Conservation (phyloP, 2,797 vertebrate species). For the Capromys pilorides region DNA sequence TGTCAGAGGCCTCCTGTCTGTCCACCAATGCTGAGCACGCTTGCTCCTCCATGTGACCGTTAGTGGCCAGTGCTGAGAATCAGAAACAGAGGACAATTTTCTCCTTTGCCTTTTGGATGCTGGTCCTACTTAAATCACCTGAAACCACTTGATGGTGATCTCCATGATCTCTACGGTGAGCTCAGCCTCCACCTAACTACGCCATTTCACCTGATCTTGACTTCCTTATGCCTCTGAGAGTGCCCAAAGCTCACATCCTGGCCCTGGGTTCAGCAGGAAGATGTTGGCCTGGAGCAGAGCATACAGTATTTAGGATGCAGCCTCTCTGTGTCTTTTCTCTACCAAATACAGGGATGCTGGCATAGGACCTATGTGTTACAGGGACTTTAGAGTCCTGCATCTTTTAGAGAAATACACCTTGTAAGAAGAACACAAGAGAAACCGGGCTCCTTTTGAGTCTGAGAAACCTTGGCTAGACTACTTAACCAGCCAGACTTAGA, state of each 20-base stretch:
- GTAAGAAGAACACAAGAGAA: background rate
- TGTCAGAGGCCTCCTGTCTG: background rate
- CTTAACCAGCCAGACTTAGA: background rate
- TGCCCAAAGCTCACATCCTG: background rate
- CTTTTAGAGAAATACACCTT: background rate
- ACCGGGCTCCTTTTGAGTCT: background rate
- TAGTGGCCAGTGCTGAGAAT: background rate
- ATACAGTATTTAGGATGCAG: background rate
- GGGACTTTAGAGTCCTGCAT: background rate
- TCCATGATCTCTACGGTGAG: background rate
- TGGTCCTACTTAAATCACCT: background rate
- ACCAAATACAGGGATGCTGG: too few species aligned
- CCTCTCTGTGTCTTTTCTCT: background rate
- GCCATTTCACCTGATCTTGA: background rate
- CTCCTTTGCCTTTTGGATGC: background rate
- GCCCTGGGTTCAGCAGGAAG: background rate
- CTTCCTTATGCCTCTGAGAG: too few species aligned
- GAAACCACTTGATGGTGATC: background rate
- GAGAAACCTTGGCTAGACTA: background rate
- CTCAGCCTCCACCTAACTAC: background rate
- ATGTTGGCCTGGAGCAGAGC: rapidly evolving
- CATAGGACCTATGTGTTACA: background rate
- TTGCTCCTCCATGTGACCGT: background rate
- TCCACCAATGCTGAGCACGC: background rate
- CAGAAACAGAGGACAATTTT: background rate